A percentile compares a stretch with the other conserved stretches of the same genome.
phyloP scores from a whole-genome alignment of 2,113 vertebrate species.

The Coptodon rendalli region DNA sequence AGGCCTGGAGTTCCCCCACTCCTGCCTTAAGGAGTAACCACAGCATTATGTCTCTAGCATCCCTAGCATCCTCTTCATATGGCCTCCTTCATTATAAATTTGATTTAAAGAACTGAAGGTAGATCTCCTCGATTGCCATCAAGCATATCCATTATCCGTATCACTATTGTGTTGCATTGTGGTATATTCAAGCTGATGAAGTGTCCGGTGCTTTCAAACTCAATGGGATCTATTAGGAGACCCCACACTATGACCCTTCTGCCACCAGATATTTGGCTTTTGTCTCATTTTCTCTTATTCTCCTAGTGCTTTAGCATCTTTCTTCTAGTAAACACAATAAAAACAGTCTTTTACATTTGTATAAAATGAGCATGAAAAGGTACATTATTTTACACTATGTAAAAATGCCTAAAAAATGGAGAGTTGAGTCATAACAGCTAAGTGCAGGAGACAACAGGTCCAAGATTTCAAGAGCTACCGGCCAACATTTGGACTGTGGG shows the following conservation, averaged over 20 bases:
- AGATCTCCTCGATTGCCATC: background rate
- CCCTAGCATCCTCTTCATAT: background rate
- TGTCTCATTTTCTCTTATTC: background rate
- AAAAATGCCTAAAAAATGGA: background rate
- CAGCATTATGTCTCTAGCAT: too few species aligned
- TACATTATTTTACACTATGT: background rate
- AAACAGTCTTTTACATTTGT: background rate
- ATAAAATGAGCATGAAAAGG: background rate
- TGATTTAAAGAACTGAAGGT: background rate
- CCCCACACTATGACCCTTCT: background rate
- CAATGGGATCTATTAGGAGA: background rate
- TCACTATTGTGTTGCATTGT: background rate
- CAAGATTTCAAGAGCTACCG: conserved; percentile 1
- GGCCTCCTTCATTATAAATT: background rate
- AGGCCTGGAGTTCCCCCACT: background rate
- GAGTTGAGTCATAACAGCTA: background rate
- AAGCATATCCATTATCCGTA: background rate
- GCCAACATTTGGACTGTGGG: background rate
- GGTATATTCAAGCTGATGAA: background rate
- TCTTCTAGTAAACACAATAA: background rate
- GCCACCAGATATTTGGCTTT: background rate
- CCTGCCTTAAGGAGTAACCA: too few species aligned
- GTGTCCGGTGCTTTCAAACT: background rate
- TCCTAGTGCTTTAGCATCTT: background rate
- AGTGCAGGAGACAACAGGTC: background rate